Conservation (phyloP, 2,797 vertebrate genomes). For the Gallirallus australis region DNA sequence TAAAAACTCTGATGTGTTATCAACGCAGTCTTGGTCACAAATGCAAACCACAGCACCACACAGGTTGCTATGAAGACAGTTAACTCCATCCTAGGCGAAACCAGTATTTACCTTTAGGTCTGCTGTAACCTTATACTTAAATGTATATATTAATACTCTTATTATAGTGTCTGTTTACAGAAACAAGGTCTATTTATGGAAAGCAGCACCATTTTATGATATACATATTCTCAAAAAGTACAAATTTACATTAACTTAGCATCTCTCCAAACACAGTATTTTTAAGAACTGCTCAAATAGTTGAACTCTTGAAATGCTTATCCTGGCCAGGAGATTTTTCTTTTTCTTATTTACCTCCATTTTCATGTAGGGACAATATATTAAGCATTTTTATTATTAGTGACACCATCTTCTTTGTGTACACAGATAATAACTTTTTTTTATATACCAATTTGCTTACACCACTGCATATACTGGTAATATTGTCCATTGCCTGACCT, state of each 20-base stretch:
- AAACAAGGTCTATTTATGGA: not conserved
- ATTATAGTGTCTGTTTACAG: not conserved
- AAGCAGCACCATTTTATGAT: not conserved
- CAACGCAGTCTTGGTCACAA: not conserved
- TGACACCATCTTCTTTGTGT: conserved; percentile 45
- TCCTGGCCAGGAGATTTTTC: not conserved
- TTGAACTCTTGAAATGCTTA: not conserved
- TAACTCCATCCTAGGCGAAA: not conserved
- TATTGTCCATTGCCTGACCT: conserved; percentile 87
- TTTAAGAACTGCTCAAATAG: not conserved
- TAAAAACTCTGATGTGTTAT: not conserved
- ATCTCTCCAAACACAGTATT: not conserved
- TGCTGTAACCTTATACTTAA: not conserved
- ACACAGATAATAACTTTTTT: conserved; percentile 64
- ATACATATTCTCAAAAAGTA: not conserved
- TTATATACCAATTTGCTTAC: conserved; percentile 73
- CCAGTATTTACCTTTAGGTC: not conserved
- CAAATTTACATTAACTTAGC: not conserved
- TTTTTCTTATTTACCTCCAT: not conserved
- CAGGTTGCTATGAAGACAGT: not conserved
- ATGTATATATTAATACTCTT: not conserved
- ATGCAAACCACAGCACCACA: not conserved
- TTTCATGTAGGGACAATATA: not conserved
- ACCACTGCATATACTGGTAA: conserved; percentile 82
- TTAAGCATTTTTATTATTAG: conserved; percentile 37